A percentile compares a stretch with the other conserved stretches of the same genome.
Conservation (phyloP, 2,888 invertebrate species). For the Macaria liturata region DNA sequence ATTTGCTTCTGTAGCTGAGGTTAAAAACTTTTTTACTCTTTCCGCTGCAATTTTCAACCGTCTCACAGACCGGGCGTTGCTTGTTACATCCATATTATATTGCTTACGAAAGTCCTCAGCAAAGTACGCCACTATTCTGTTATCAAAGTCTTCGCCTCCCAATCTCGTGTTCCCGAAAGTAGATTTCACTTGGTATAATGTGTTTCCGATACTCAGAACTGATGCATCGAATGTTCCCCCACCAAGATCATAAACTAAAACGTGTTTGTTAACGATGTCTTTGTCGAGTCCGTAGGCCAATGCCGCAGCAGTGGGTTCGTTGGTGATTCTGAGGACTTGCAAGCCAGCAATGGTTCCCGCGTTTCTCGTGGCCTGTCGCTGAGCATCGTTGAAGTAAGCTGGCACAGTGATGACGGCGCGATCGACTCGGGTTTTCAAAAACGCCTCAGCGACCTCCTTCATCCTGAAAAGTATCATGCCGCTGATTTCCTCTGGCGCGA, state of each 20-base stretch:
- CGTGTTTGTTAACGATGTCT: constrained; percentile 47
- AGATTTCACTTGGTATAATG: constrained; percentile 59
- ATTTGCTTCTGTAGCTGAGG: constrained; percentile 51
- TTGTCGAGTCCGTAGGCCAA: constrained; percentile 59
- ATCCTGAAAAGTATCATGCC: constrained; percentile 64
- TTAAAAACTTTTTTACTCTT: constrained; percentile 53
- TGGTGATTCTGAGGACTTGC: constrained; percentile 59
- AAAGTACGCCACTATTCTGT: constrained; percentile 60
- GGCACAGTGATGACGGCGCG: constrained; percentile 70
- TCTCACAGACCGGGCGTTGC: constrained; percentile 45
- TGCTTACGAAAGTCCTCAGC: constrained; percentile 60
- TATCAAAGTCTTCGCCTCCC: constrained; percentile 71
- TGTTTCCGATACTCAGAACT: constrained; percentile 51
- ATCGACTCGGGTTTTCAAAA: constrained; percentile 52
- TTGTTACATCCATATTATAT: constrained; percentile 47
- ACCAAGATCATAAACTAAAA: constrained; percentile 65
- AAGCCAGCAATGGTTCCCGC: constrained; percentile 64
- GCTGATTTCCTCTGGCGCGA: constrained; percentile 65
- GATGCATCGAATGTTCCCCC: constrained; percentile 69
- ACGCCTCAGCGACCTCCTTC: constrained; percentile 60
- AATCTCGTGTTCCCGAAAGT: constrained; percentile 58
- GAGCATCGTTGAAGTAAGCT: constrained; percentile 64
- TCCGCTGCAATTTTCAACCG: constrained; percentile 61
- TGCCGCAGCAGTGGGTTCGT: constrained; percentile 68
- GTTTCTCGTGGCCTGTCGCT: constrained; percentile 58